Conservation (phyloP, 2,797 vertebrate species). For the Gambusia yucatana region DNA sequence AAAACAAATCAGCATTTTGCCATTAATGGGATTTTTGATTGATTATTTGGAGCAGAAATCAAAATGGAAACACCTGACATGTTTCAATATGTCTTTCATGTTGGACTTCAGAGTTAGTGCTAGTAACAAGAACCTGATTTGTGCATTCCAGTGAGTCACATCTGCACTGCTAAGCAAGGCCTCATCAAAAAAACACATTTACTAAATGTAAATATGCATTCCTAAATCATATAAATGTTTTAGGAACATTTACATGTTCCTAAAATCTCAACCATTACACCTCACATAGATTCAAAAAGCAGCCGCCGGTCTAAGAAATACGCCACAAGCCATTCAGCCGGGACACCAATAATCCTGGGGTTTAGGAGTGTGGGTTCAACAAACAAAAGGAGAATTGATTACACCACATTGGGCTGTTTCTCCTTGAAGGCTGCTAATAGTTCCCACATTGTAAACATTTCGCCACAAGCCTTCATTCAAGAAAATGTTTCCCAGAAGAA, state of each 20-base stretch:
- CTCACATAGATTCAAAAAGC: constrained; percentile 39
- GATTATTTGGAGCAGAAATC: neutral
- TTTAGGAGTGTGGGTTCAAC: constrained; percentile 55
- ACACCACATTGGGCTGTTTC: constrained; percentile 60
- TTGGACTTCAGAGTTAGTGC: neutral
- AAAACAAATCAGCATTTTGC: neutral
- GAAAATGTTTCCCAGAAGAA: constrained; percentile 76
- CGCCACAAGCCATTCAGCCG: constrained; percentile 42
- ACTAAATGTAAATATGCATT: constrained; percentile 1
- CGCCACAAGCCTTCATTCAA: constrained; percentile 72
- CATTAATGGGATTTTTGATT: neutral
- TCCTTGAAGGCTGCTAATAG: constrained; percentile 68
- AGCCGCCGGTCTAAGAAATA: constrained; percentile 52
- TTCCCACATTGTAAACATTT: constrained; percentile 79
- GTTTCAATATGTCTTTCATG: neutral
- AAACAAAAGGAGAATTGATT: constrained; percentile 80
- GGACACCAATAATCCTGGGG: constrained; percentile 25
- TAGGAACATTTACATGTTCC: constrained; percentile 58
- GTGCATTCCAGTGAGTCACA: constrained; percentile 17
- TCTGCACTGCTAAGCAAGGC: constrained; percentile 53
- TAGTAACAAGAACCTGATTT: constrained; percentile 21
- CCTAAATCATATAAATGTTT: too few species aligned
- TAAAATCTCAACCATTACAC: constrained; percentile 61
- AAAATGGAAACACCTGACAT: neutral
- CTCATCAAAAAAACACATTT: constrained; percentile 54